Conservation (phyloP, 1,140 invertebrate species). For the Drosophila equinoxialis region DNA sequence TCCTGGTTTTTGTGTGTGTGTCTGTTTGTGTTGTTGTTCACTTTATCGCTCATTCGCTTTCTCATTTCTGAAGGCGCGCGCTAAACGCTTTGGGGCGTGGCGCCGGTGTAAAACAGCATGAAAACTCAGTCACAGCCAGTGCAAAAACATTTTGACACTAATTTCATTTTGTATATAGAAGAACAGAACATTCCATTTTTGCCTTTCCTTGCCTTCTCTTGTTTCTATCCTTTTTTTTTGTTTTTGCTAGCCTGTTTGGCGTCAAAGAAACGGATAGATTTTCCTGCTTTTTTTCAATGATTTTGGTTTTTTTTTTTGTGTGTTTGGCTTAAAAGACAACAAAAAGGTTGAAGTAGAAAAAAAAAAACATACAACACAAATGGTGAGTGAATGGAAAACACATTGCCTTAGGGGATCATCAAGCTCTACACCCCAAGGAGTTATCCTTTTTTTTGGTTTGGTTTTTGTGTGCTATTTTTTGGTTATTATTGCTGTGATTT, state of each 20-base stretch:
- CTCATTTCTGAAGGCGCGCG: conserved; percentile 64
- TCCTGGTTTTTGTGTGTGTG: conserved; percentile 21
- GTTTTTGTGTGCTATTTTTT: conserved; percentile 60
- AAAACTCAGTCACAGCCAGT: conserved; percentile 77
- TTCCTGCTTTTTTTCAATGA: conserved; percentile 16
- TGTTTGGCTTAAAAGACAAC: conserved; percentile 51
- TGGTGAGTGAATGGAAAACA: conserved; percentile 68
- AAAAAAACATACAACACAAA: conserved; percentile 70
- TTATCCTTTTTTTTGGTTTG: conserved; percentile 12
- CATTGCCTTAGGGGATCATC: conserved; percentile 55
- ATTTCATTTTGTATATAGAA: conserved; percentile 80
- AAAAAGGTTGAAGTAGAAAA: conserved; percentile 78
- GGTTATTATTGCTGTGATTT: conserved; percentile 50
- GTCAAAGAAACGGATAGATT: conserved; percentile 59
- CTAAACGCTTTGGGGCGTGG: conserved; percentile 77
- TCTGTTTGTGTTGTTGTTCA: conserved; percentile 57
- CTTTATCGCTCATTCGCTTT: conserved; percentile 74
- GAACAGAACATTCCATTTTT: conserved; percentile 53
- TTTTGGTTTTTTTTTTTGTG: conserved; percentile 25
- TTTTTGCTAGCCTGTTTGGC: conserved; percentile 56
- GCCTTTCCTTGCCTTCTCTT: conserved; percentile 35
- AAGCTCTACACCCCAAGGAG: conserved; percentile 21
- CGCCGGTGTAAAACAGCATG: conserved; percentile 78
- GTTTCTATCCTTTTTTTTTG: conserved; percentile 23
- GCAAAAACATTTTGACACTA: conserved; percentile 81